These are phyloP conservation scores for Aurelia aurita DNA, from an alignment of 30 jellyfish, hydroid and myxozoan species.

Conservation along the genomic window DNA sequence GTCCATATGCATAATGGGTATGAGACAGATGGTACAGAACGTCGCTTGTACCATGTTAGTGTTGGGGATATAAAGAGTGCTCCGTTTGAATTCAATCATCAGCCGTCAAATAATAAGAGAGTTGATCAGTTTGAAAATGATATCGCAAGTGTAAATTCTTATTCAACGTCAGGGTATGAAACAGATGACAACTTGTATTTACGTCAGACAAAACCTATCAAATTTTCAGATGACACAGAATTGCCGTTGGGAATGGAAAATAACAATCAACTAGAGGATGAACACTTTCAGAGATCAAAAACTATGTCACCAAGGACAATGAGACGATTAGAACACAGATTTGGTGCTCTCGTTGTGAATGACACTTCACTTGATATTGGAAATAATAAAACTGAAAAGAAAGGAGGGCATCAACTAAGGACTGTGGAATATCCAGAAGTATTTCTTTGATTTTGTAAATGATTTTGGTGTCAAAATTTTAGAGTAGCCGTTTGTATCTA, in stretches of 20 bases:
- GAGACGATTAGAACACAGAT: slow-evolving; percentile 64
- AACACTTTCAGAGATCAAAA: slow-evolving; percentile 29
- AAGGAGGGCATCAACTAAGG: background rate
- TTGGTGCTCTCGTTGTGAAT: slow-evolving; percentile 44
- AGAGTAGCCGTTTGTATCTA: background rate
- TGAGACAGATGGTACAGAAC: slow-evolving; percentile 61
- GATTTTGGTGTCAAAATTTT: background rate
- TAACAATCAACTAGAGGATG: slow-evolving; percentile 3
- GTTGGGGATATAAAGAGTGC: no score
- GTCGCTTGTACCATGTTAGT: background rate
- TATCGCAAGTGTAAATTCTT: slow-evolving; percentile 60
- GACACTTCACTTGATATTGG: slow-evolving; percentile 7
- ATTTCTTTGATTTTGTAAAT: slow-evolving; percentile 14
- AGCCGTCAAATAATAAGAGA: background rate
- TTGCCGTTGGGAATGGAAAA: slow-evolving; percentile 6
- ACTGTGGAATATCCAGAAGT: slow-evolving; percentile 59
- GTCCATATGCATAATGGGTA: slow-evolving; percentile 67
- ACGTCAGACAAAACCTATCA: background rate
- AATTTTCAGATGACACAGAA: background rate
- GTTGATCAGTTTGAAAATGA: slow-evolving; percentile 31
- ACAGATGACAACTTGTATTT: slow-evolving; percentile 50
- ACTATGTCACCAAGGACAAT: slow-evolving; percentile 69
- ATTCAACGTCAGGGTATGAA: slow-evolving; percentile 72
- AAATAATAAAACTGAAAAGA: background rate
- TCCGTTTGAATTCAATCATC: background rate